Conservation (phyloP, 2,113 vertebrate genomes). For the Hippocampus barbouri region DNA sequence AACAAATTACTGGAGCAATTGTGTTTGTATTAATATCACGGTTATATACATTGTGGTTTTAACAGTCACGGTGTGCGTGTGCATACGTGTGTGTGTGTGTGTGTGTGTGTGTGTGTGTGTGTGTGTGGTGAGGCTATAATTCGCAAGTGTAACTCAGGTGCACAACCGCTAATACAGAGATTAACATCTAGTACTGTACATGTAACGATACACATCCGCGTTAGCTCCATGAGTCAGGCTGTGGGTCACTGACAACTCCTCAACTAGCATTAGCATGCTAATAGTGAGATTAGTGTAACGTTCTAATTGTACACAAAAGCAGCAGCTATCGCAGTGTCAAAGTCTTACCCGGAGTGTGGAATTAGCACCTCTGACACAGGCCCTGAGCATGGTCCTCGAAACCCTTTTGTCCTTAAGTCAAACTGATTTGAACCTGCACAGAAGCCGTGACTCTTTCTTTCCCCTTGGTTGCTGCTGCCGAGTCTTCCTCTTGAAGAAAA, state of each 20-base stretch:
- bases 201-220: no score
- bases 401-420: background rate
- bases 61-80: background rate
- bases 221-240: constrained; percentile 23
- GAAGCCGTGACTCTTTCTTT: no score
- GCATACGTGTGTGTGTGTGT: background rate
- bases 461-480: background rate
- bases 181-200: background rate
- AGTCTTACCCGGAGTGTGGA: constrained; percentile 48
- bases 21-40: background rate
- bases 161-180: background rate
- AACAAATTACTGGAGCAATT: no score
- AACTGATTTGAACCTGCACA: background rate
- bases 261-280: constrained; percentile 14
- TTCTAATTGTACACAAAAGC: accelerated
- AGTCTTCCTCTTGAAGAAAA: background rate
- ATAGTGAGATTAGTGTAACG: background rate
- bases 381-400: constrained; percentile 50
- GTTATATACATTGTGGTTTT: background rate
- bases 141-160: background rate
- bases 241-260: constrained; percentile 47
- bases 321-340: accelerated
- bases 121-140: background rate
- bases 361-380: constrained; percentile 50
- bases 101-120: no score